phyloP scores from a whole-genome alignment of 1,140 invertebrate genomes.

The Whitmania pigra region DNA sequence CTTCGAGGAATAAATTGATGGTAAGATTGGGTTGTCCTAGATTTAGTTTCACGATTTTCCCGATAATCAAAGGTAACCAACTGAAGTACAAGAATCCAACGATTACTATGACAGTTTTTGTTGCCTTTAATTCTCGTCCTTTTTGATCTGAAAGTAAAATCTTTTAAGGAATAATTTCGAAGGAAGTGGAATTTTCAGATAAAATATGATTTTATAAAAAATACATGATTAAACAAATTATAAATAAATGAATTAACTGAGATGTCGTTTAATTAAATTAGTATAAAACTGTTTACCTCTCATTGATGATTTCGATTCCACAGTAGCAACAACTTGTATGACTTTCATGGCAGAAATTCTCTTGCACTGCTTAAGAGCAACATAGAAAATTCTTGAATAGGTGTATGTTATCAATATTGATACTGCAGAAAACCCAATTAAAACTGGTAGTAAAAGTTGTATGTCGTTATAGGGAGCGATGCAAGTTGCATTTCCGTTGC shows the following conservation, averaged over 20 bases:
- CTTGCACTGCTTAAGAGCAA: not conserved
- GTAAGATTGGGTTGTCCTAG: not conserved
- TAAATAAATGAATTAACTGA: no score
- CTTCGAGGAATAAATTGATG: not conserved
- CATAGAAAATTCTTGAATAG: slow-evolving; percentile 1
- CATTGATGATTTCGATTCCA: no score
- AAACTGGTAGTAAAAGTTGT: not conserved
- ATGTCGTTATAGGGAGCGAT: not conserved
- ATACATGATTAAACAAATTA: no score
- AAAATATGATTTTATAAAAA: no score
- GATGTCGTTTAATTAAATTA: no score
- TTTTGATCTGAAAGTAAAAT: no score
- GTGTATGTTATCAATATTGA: not conserved
- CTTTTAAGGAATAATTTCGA: no score
- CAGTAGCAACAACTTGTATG: no score
- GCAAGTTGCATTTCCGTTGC: not conserved
- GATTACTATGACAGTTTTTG: not conserved
- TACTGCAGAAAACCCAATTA: not conserved
- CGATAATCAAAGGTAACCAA: not conserved
- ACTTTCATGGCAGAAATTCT: slow-evolving; percentile 5
- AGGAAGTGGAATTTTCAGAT: no score
- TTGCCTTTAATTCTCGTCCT: not conserved
- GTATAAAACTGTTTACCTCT: no score
- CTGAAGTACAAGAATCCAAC: not conserved
- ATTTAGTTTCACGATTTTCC: not conserved